phyloP scores from a whole-genome alignment of 30 jellyfish, hydroid and myxozoan genomes.

The Hydractinia symbiolongicarpus region DNA sequence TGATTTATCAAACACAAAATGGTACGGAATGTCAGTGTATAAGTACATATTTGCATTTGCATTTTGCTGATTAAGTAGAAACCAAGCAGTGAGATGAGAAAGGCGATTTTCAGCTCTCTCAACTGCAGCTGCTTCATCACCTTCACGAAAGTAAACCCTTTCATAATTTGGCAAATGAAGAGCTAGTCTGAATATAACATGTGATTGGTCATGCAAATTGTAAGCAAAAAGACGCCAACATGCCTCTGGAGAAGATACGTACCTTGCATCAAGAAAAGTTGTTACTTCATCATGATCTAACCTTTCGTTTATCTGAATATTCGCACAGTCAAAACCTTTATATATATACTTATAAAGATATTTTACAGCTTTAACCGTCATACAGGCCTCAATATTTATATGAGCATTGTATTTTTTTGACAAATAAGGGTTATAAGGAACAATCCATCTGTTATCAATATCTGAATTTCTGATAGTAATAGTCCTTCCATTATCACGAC shows the following conservation, averaged over 20 bases:
- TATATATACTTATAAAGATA: constrained; percentile 52
- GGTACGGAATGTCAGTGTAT: constrained; percentile 42
- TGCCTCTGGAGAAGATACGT: constrained; percentile 41
- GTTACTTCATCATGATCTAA: constrained; percentile 53
- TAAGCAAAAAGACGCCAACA: constrained; percentile 32
- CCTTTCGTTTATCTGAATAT: constrained; percentile 36
- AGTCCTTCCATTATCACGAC: constrained; percentile 37
- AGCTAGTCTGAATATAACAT: constrained; percentile 29
- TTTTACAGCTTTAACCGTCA: constrained; percentile 38
- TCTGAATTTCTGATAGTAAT: constrained; percentile 8
- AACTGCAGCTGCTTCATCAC: constrained; percentile 25
- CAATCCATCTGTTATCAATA: constrained; percentile 52
- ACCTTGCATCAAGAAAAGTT: constrained; percentile 30
- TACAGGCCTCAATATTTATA: constrained; percentile 54
- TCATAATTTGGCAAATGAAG: constrained; percentile 52
- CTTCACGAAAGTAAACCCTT: constrained; percentile 28
- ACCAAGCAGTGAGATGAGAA: constrained; percentile 47
- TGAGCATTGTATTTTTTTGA: constrained; percentile 45
- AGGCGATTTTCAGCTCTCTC: constrained; percentile 1
- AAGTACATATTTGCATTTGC: constrained; percentile 23
- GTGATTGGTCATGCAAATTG: constrained; percentile 7
- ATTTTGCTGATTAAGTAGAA: constrained; percentile 22
- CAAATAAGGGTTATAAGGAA: constrained; percentile 57
- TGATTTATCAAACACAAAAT: constrained; percentile 15
- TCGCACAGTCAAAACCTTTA: constrained; percentile 61